Conservation (phyloP, 2,113 vertebrate species). For the Centrocercus urophasianus region DNA sequence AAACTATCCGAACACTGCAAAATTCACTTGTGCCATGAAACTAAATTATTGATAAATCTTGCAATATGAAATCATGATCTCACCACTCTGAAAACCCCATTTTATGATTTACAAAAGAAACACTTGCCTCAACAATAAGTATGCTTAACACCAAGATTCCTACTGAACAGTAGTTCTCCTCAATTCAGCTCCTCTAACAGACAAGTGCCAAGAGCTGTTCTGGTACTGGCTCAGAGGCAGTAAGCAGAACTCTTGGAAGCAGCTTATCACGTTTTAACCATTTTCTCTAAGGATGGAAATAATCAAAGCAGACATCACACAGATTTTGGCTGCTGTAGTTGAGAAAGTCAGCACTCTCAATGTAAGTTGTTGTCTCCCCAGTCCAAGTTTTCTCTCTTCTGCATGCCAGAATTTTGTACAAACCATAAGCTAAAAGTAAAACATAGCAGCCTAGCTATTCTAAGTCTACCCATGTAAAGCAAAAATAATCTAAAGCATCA, state of each 20-base stretch:
- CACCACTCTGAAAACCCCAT: neutral
- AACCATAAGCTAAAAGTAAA: neutral
- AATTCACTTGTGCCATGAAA: neutral
- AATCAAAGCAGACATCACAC: neutral
- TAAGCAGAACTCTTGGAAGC: neutral
- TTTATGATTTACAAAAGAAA: neutral
- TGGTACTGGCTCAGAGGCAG: neutral
- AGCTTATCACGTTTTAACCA: neutral
- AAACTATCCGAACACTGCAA: neutral
- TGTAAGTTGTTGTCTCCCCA: neutral
- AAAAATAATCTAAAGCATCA: slow-evolving; percentile 10
- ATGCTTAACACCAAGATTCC: neutral
- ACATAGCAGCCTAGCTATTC: neutral
- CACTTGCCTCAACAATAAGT: neutral
- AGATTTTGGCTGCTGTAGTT: neutral
- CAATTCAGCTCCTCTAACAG: neutral
- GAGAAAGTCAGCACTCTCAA: neutral
- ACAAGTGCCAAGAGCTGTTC: neutral
- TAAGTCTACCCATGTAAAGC: neutral
- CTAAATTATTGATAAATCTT: neutral
- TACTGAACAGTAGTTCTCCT: neutral
- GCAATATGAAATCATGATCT: neutral
- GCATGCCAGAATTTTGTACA: neutral
- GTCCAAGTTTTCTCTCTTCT: neutral
- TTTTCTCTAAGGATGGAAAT: neutral